A percentile compares a stretch with the other conserved stretches of the same genome.
These are phyloP conservation scores for Drosophila mayri DNA, from an alignment of 1,140 invertebrate genomes.

Conservation along the genomic window DNA sequence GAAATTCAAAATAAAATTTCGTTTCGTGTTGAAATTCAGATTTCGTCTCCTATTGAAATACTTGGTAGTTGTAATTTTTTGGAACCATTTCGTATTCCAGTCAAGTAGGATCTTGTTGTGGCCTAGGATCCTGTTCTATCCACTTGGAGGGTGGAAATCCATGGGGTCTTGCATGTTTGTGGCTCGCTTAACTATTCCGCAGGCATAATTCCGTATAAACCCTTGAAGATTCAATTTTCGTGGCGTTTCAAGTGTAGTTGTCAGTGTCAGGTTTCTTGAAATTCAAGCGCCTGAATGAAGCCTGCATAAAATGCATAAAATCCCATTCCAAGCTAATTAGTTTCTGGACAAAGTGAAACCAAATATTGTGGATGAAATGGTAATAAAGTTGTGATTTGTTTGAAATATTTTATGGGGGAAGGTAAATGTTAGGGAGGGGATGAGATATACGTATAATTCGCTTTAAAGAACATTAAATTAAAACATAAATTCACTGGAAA, in stretches of 20 bases:
- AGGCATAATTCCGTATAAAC: slow-evolving; percentile 36
- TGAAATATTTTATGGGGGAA: too few species aligned
- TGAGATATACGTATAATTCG: neutral
- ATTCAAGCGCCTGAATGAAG: slow-evolving; percentile 44
- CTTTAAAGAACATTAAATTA: neutral
- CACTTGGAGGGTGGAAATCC: slow-evolving; percentile 17
- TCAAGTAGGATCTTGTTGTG: slow-evolving; percentile 2
- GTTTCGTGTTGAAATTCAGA: slow-evolving; percentile 37
- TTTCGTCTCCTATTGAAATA: slow-evolving; percentile 41
- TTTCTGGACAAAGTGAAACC: slow-evolving; percentile 10
- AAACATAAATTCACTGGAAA: neutral
- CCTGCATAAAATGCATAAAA: slow-evolving; percentile 29
- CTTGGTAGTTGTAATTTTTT: slow-evolving; percentile 28
- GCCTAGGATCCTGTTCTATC: slow-evolving; percentile 11
- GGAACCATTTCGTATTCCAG: slow-evolving; percentile 25
- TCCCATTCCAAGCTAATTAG: slow-evolving; percentile 23
- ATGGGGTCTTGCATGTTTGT: slow-evolving; percentile 8
- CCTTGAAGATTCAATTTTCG: slow-evolving; percentile 21
- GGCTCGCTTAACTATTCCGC: slow-evolving; percentile 36
- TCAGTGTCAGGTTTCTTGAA: slow-evolving; percentile 39
- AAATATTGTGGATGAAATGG: slow-evolving; percentile 8
- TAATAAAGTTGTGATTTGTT: slow-evolving; percentile 7
- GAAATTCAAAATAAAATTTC: slow-evolving; percentile 16
- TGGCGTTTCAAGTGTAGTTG: slow-evolving; percentile 35
- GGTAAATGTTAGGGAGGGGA: neutral